Base-by-base conservation (phyloP, 2,888 invertebrate genomes). In the Calameuta filiformis region DNA sequence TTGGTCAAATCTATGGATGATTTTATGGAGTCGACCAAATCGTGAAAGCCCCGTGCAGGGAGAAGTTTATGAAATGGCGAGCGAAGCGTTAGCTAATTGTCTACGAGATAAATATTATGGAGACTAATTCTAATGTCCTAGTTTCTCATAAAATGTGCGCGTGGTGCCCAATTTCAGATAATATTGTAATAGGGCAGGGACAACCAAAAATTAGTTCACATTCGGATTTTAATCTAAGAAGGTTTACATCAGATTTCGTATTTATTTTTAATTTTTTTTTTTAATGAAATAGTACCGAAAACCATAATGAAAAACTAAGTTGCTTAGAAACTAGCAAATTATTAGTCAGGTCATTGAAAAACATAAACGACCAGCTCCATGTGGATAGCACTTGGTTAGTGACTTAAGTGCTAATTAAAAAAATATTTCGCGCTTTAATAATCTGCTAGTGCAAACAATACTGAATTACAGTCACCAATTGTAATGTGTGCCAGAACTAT, bases 181-280 rank as follows among this genome's bases (percentile, higher is more conserved):
- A 71, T 15, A 73, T 37, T 75, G 35, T 74, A 76, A 31, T 37
- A 30, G 35, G 78, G 56, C 33, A 9, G 37, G 71, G 40, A 31
- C 15, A 68, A 75, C 35, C 31, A 15, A 15, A 75, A 78, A 73
- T 68, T 9, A 35, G 40, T 40, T 75, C 56, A 9, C 56, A 75
- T 75, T 77, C 56, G 37, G 23, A 76, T 15, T 81, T 81, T 85
- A 76, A 81, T 83, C 84, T 84, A 87, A 85, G 82, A 87, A 89
- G 90, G 89, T 90, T 90, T 90, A 90, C 90, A 89, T 91, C 85
- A 90, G 90, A 90, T 90, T 90, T 88, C 89, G 86, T 85, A 83
- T 86, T 86, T 82, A 80, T 80, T 80, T 77, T 37, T 69, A 80
- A 79, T 81, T 81, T 82, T 82, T 81, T 77, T 77, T 77, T 75